Evolutionary conservation across 2,113 vertebrate species (phyloP).

Genomic region (Lamprotornis superbus): DNA sequence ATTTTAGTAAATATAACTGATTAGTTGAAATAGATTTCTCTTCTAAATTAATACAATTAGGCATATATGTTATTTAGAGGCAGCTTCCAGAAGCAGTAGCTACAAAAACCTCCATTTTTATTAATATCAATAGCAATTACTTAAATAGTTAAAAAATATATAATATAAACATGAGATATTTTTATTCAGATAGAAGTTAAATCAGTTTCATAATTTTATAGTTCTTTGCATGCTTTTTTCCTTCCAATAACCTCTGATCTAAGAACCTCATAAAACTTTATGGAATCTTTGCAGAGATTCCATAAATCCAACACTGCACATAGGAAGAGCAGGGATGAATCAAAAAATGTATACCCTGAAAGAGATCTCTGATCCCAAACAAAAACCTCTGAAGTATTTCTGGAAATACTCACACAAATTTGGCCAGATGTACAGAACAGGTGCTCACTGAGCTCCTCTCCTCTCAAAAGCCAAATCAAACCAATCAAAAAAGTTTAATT

Average conservation of each 20-base stretch:
- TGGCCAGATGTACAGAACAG: not conserved
- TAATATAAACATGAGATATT: not conserved
- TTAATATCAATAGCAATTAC: not conserved
- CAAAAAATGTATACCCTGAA: not conserved
- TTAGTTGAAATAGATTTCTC: not conserved
- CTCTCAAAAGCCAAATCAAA: slow-evolving; percentile 7
- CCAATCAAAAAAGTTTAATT: not conserved
- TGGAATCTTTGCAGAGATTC: not conserved
- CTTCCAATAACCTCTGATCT: not conserved
- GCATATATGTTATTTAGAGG: not conserved
- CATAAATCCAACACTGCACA: not conserved
- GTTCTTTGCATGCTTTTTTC: not conserved
- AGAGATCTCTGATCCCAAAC: not conserved
- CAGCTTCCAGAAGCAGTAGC: not conserved
- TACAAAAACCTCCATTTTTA: not conserved
- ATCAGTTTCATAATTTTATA: not conserved
- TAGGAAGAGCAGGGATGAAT: not conserved
- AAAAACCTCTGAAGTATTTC: not conserved
- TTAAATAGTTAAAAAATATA: not conserved
- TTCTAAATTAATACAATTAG: not conserved
- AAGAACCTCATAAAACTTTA: not conserved
- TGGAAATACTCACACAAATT: not conserved
- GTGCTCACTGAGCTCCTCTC: not conserved
- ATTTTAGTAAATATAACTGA: not conserved
- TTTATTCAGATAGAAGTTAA: slow-evolving; percentile 24